A percentile compares a stretch with the other conserved stretches of the same genome.
phyloP scores from a whole-genome alignment of 2,797 vertebrate species.

The Pseudotriccus pelzelni region DNA sequence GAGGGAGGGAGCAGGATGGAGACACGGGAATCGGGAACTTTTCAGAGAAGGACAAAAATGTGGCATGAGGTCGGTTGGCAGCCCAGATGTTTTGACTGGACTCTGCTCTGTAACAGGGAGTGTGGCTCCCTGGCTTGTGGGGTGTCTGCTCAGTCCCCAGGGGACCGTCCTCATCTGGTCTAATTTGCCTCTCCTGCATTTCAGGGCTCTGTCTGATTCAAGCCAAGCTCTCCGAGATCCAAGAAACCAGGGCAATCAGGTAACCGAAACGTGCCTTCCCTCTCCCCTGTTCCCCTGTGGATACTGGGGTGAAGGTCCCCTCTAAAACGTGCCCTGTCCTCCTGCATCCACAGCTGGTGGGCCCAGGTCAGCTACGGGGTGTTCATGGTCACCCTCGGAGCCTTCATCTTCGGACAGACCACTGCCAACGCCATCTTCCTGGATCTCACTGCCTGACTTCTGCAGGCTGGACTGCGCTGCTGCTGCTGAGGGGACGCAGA shows the following conservation, averaged over 20 bases:
- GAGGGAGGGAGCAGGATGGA: neutral
- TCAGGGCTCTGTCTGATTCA: slow-evolving; percentile 92
- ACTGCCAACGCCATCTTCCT: slow-evolving; percentile 89
- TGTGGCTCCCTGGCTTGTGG: neutral
- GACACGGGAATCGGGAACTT: neutral
- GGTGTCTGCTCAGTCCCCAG: neutral
- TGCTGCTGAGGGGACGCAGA: neutral
- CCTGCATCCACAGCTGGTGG: slow-evolving; percentile 84
- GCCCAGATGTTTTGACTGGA: neutral
- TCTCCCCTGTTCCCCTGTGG: neutral
- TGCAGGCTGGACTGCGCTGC: neutral
- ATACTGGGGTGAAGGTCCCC: neutral
- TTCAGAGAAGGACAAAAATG: neutral
- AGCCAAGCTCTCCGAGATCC: slow-evolving; percentile 89
- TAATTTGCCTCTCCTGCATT: neutral
- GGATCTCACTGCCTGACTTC: slow-evolving; percentile 75
- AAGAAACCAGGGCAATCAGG: slow-evolving; percentile 83
- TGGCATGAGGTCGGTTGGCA: neutral
- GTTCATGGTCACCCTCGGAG: slow-evolving; percentile 87
- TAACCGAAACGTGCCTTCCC: slow-evolving; percentile 51
- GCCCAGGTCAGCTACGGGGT: slow-evolving; percentile 83
- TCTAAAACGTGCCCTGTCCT: neutral
- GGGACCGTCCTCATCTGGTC: neutral
- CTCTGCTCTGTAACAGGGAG: fast-evolving
- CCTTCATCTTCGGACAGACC: slow-evolving; percentile 97